Percentiles rank a stretch among this genome's conserved stretches.
Evolutionary conservation across 2,888 invertebrate genomes (phyloP).

Genomic region (Drosophila ustulata): DNA sequence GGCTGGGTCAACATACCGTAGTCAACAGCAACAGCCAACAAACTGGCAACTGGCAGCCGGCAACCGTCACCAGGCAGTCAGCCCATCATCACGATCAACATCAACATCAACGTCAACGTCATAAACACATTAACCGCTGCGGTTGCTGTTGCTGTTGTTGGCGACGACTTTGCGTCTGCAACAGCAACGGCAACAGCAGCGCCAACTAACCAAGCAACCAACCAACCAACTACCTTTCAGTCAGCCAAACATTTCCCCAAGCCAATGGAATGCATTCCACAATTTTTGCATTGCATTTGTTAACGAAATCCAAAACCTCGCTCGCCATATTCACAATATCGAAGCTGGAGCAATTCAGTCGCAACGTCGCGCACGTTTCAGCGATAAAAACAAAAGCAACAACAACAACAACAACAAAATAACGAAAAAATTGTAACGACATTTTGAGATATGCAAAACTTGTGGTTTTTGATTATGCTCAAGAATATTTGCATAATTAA

Average conservation of each 20-base stretch:
- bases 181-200: constrained; percentile 8
- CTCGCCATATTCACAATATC: constrained; percentile 27
- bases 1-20: constrained; percentile 55
- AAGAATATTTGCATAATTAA: not conserved
- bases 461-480: not conserved
- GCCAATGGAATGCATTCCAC: constrained; percentile 43
- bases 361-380: constrained; percentile 70
- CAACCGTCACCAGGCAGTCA: constrained; percentile 19
- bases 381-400: constrained; percentile 53
- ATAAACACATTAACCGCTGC: constrained; percentile 28
- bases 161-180: constrained; percentile 10
- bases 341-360: constrained; percentile 57
- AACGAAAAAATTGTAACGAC: constrained; percentile 16
- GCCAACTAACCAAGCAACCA: not conserved
- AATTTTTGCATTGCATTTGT: constrained; percentile 34
- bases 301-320: constrained; percentile 49
- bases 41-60: not conserved
- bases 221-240: not conserved
- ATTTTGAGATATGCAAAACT: constrained; percentile 38
- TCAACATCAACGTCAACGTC: constrained; percentile 24
- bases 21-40: constrained; percentile 14
- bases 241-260: constrained; percentile 21
- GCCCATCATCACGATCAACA: constrained; percentile 41
- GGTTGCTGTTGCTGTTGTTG: constrained; percentile 7
- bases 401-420: not conserved